phyloP scores from a whole-genome alignment of 2,797 vertebrate species.

The Babyrousa celebensis region DNA sequence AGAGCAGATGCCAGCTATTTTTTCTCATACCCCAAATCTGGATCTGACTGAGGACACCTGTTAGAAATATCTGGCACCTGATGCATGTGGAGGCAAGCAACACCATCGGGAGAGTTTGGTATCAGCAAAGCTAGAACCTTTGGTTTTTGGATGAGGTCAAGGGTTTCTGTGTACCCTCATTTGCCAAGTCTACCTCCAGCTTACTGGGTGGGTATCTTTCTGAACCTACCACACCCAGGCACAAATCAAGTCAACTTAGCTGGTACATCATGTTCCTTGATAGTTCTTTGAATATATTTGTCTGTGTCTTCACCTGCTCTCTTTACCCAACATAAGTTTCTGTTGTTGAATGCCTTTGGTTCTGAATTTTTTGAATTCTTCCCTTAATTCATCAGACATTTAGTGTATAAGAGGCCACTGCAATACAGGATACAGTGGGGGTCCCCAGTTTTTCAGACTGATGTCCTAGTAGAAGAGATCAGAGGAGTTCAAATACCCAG shows the following conservation, averaged over 20 bases:
- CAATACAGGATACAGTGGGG: neutral
- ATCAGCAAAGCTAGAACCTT: constrained; percentile 38
- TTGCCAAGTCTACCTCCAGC: constrained; percentile 77
- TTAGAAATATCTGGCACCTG: constrained; percentile 62
- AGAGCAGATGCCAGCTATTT: constrained; percentile 70
- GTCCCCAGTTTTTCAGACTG: neutral
- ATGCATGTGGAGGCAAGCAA: neutral
- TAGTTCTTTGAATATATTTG: constrained; percentile 68
- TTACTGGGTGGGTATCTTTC: constrained; percentile 66
- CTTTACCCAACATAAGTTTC: constrained; percentile 54
- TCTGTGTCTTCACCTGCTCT: constrained; percentile 68
- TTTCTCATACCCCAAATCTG: constrained; percentile 52
- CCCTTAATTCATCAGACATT: constrained; percentile 40
- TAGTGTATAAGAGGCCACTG: neutral
- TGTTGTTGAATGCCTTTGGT: constrained; percentile 30
- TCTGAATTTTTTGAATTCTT: constrained; percentile 59
- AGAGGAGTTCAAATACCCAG: neutral
- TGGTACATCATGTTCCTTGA: constrained; percentile 55
- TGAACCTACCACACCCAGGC: constrained; percentile 32
- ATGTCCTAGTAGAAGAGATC: neutral
- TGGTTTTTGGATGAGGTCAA: neutral
- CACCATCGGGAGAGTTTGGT: constrained; percentile 32
- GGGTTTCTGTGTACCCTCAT: neutral
- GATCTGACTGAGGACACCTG: constrained; percentile 67
- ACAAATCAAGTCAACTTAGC: constrained; percentile 68